A percentile compares a stretch with the other conserved stretches of the same genome.
Evolutionary conservation across 2,113 vertebrate species (phyloP).

Genomic region (Campylorhamphus procurvoides): DNA sequence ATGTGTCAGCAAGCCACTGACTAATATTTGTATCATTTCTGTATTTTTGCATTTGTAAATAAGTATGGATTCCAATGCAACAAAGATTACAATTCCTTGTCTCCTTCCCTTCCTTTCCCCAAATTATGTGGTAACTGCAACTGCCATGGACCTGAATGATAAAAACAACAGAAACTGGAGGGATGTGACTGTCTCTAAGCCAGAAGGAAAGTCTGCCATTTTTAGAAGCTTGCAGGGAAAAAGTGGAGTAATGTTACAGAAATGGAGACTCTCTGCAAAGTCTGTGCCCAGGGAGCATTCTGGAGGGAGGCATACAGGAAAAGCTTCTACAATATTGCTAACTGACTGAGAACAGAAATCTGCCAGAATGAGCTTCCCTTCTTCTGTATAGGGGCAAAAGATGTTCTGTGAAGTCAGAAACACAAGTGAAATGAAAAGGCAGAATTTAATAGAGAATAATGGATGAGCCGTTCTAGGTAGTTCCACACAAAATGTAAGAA

Average conservation of each 20-base stretch:
- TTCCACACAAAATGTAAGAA: background rate
- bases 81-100: background rate
- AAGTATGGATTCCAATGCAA: background rate
- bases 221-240: background rate
- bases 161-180: background rate
- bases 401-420: background rate
- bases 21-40: background rate
- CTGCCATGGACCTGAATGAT: background rate
- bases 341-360: background rate
- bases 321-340: background rate
- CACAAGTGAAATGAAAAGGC: background rate
- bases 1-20: background rate
- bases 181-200: background rate
- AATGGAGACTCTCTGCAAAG: background rate
- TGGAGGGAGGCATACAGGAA: background rate
- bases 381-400: background rate
- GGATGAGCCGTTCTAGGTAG: fast-evolving
- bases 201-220: background rate
- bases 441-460: background rate
- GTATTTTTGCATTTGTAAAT: background rate
- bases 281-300: background rate
- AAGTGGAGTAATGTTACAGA: background rate
- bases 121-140: background rate
- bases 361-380: background rate
- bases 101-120: background rate